Base-by-base conservation (phyloP, 1,140 invertebrate species). In the Euwallacea similis region DNA sequence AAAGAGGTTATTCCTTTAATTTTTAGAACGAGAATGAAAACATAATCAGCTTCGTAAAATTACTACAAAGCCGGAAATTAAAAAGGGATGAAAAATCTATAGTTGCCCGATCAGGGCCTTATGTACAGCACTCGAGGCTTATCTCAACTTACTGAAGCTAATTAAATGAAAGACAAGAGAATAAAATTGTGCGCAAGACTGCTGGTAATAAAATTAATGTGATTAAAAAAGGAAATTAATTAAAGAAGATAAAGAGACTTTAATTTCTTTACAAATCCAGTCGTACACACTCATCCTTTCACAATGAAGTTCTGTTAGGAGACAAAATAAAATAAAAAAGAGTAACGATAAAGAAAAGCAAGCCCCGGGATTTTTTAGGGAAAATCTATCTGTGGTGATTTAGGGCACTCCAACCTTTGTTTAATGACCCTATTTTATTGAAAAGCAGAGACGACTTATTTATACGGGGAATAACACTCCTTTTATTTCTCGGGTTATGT, bases 241-340 rank as follows among this genome's bases (percentile, higher is more conserved):
- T 71, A 71, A 71, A 71, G 54, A 21, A 71, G 69, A 71, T 71
- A 65, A 71, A 71, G 62, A 50, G 69, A 65, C 56, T 71, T 71
- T 71, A 71, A 71, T 71, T 71, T 71, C 69, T 71, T 71, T 64
- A 71, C 69, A 71, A 71, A 71, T 71, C 69, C 69, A 65, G 62
- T 56, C 69, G 61, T 71, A 64, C 69, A 71, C 69, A 71, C 69
- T 71, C 69, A 59, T 71, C 60, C 69, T 71, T 71, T 71, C 62
- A 71, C 69, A 71, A 65, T 71, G 60, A 71, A 71, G 21, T 71
- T 61, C 69, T 65, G 69, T 58, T 71, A 65, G 43, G 53, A 63
- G 69, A 71, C 69, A 71, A 71, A 71, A 71, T 65, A 71, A 65
- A 60, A 60, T 68, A 61, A 68, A 68, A 71, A 71, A 65, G 55